Evolutionary conservation across 2,113 vertebrate species (phyloP), one percentile per base, ranked within the genome.

Genomic region (Charadrius vociferus): DNA sequence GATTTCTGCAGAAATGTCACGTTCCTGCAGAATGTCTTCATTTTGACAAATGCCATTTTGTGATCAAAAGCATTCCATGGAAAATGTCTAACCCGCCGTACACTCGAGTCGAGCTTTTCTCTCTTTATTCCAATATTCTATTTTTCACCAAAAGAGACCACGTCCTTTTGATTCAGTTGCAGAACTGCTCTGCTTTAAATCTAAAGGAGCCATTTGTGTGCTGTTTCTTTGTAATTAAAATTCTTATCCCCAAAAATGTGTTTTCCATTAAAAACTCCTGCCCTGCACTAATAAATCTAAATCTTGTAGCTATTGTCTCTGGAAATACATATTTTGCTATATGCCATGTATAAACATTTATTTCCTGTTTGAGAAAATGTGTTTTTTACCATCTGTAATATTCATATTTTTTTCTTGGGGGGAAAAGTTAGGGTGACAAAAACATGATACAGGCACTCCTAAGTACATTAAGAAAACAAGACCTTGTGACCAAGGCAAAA

Each of bases 151-250:
- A 39, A 83, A 74, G 32, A 86, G 47, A 63, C 36, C 13, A 9
- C 15, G 24, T 71, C 50, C 81, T 86, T 81, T 85, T 95, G 53
- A 68, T 91, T 95, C 65, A 61, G 39, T 52, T 41, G 29, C 27
- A 72, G 91, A 95, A 34, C 83, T 78, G 82, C 30, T 93, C 96
- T 95, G 94, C 59, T 96, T 95, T 93, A 88, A 81, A 81, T 95
- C 86, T 78, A 29, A 94, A 70, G 34, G 73, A 92, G 21, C 32
- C 29, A 52, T 87, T 93, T 79, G 4, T 72, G 3, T 72, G 39
- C 52, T 81, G 61, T 91, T 93, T 59, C 77, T 91, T 86, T 84
- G 82, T 92, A 91, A 96, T 95, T 95, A 93, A 95, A 92, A 90
- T 93, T 81, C 65, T 81, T 87, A 87, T 67, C 14, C 88, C 34